Base-by-base conservation (phyloP, 92 coral and sea anemone species). In the Umimayanthus chanpuru region DNA sequence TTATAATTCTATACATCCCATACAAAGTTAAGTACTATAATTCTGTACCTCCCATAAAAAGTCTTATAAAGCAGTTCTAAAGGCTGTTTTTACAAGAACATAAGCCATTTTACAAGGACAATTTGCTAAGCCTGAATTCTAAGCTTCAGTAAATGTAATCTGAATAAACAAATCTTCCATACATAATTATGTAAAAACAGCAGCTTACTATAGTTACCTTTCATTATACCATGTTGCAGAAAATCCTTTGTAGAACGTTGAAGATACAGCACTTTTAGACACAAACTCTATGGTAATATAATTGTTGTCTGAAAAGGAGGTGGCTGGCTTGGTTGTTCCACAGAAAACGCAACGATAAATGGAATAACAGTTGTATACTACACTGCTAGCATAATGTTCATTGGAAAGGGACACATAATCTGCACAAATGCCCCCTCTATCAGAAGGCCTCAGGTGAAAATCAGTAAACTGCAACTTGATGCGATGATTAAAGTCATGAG, bases 191-290 rank as follows among this genome's bases (percentile, higher is more conserved):
- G 12, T 47, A 47, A 47, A 6, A 47, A 47, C 10, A 7, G 10
- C 2, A 44, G 9, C 10, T 47, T 47, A 47, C 12, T 25, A 47
- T 9, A 26, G 1, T 66, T 70, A 83, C 87, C 87, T 83, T 47
- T 83, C 87, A 83, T 83, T 83, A 41, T 70, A 83, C 87, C 87
- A 83, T 5, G 6, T 9, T 21, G 65, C 87, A n/a, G 77, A 71
- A 39, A 73, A 83, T 15, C 87, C 87, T 30, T 21, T 83, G 53
- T 81, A 65, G 28, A 2, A 1, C 2, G 21, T 4, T 3, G 39
- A 29, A 72, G 36, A 32, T 32, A 43, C 8, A 40, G 16, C 25
- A 26, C 4, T 26, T 25, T 11, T 18, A 4, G 87, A 44, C 64
- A 10, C 26, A 61, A 83, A 83, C 25, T 21, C 47, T n/a, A 83